Percentiles rank a stretch among this genome's conserved stretches.
These are phyloP conservation scores for Psylliodes chrysocephalus DNA, from an alignment of 2,888 invertebrate genomes.

Conservation along the genomic window DNA sequence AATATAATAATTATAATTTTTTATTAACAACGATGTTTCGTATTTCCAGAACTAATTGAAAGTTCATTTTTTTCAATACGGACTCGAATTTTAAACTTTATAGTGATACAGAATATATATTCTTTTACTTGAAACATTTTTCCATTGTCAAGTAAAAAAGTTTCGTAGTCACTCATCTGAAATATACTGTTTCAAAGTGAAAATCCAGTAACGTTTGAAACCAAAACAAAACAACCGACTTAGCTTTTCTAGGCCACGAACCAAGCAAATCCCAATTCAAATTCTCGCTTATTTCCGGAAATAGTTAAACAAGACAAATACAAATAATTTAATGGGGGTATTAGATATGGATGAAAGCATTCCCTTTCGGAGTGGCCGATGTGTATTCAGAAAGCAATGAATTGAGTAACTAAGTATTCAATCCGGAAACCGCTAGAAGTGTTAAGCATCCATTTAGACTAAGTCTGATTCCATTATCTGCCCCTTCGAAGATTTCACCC, in stretches of 20 bases:
- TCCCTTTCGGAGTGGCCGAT: constrained; percentile 56
- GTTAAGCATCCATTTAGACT: constrained; percentile 65
- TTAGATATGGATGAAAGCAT: constrained; percentile 54
- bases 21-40: no score
- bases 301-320: constrained; percentile 53
- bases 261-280: constrained; percentile 19
- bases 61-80: no score
- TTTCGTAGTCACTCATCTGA: no score
- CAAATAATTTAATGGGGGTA: constrained; percentile 62
- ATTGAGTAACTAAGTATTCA: constrained; percentile 62
- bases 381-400: constrained; percentile 62
- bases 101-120: no score
- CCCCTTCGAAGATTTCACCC: constrained; percentile 62
- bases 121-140: no score
- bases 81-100: no score
- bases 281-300: constrained; percentile 18
- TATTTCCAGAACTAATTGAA: no score
- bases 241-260: constrained; percentile 2
- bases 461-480: constrained; percentile 65
- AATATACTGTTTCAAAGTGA: no score
- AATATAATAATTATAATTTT: no score
- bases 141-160: no score
- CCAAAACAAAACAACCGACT: not conserved
- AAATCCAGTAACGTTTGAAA: not conserved
- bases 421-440: constrained; percentile 65